Evolutionary conservation across 1,140 invertebrate species (phyloP), one percentile per base, ranked within the genome.

Genomic region (Yoshiicerus persimilis): DNA sequence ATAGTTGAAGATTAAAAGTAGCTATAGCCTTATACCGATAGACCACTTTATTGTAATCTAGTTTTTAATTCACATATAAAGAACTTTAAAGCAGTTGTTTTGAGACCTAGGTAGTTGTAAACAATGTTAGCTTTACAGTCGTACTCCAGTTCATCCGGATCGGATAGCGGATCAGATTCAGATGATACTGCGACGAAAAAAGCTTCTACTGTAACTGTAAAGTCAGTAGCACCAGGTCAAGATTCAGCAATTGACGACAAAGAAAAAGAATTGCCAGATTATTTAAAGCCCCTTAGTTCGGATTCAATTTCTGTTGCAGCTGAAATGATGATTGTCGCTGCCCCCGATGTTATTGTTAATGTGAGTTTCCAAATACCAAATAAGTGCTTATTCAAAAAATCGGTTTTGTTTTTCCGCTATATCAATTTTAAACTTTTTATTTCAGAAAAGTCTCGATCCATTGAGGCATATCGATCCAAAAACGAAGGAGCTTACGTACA

Each of bases 401-500:
- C n/a, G n/a, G n/a, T n/a, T n/a, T n/a, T n/a, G n/a, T n/a, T n/a
- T n/a, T n/a, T n/a, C n/a, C n/a, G n/a, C n/a, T n/a, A n/a, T n/a
- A n/a, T n/a, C n/a, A n/a, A n/a, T n/a, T n/a, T n/a, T n/a, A n/a
- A n/a, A n/a, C n/a, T 84, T 4, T 66, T 70, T 86, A 9, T 75
- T 34, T 38, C 38, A 91, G 91, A 88, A 84, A 56, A 77, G 86
- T 13, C 80, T 91, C 9, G 91, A 91, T 84, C 89, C 88, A 5
- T 20, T 88, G n/a, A 87, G 93, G 4, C 95, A 95, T 30, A 92
- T 97, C 87, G 96, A 97, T 93, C 95, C 96, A 1, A 95, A 94
- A 30, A 94, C 95, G 4, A 96, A 96, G 92, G 97, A 98, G 93
- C 92, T 99, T 6, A 94, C 93, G 88, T 96, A 96, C 91, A 99